A percentile compares a stretch with the other conserved stretches of the same genome.
These are phyloP conservation scores for Epinephelus lanceolatus DNA, from an alignment of 2,113 vertebrate genomes.

Conservation along the genomic window DNA sequence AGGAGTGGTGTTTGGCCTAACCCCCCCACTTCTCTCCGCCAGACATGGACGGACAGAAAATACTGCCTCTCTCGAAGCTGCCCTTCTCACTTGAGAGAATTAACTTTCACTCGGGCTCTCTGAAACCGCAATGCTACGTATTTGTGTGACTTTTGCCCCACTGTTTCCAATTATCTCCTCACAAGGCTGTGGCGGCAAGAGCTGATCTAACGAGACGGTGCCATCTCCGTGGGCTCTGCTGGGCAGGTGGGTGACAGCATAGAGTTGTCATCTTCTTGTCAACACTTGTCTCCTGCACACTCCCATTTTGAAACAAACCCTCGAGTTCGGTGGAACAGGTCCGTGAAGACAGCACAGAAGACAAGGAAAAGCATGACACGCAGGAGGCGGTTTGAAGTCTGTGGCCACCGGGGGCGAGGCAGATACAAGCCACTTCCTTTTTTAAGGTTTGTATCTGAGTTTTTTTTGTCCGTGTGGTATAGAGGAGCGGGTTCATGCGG, in stretches of 20 bases:
- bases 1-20: slow-evolving; percentile 46
- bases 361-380: not conserved
- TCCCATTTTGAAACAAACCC: slow-evolving; percentile 30
- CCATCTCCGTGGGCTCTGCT: not conserved
- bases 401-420: slow-evolving; percentile 12
- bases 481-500: slow-evolving; percentile 86
- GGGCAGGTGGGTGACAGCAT: slow-evolving; percentile 21
- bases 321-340: not conserved
- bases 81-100: slow-evolving; percentile 57
- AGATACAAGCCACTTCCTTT: slow-evolving; percentile 21
- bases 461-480: not conserved
- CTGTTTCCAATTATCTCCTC: slow-evolving; percentile 46
- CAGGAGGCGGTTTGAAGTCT: not conserved
- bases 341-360: not conserved
- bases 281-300: slow-evolving; percentile 3
- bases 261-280: slow-evolving; percentile 28
- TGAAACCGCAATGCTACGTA: slow-evolving; percentile 13
- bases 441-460: slow-evolving; percentile 27
- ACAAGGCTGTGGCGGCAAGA: not conserved
- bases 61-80: slow-evolving; percentile 29
- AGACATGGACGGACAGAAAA: slow-evolving; percentile 59
- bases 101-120: slow-evolving; percentile 37
- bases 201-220: slow-evolving; percentile 25
- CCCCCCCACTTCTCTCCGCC: slow-evolving; percentile 10
- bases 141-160: slow-evolving; percentile 38